Evolutionary conservation across 1,140 invertebrate species (phyloP), one percentile per base, ranked within the genome.

Genomic region (Drosophila carrolli): DNA sequence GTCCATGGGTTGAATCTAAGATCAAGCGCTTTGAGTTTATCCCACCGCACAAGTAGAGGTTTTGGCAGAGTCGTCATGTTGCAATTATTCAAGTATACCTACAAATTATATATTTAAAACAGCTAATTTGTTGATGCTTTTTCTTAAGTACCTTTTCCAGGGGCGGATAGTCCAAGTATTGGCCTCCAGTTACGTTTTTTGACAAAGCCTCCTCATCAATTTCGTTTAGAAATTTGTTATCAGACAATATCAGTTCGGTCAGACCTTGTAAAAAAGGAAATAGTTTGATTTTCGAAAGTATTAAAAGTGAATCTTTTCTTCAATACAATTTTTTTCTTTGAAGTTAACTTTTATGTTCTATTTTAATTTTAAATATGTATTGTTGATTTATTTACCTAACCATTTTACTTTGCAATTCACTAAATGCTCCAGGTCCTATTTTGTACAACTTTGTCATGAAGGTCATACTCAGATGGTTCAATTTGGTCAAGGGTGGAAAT

Each of bases 1-100:
- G 93, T 92, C 95, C 94, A 97, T 1, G 95, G 94, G 89, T 97
- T 97, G 54, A 94, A 94, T 40, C 93, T 93, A 13, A 97, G 93
- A 75, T 96, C 94, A 37, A 97, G 78, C 54, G 93, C 92, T 19
- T 94, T 91, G 10, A 97, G 84, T 19, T 93, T 92, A 73, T 96
- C 95, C 96, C 96, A 97, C 60, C 89, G 94, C 93, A 23, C 92
- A 92, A 96, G 61, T 3, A 96, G 88, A 37, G 93, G 78, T 19
- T 91, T 90, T 48, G 95, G 94, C 19, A 97, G 85, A 68, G 93
- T 93, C 4, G 93, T 92, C 11, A 97, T 80, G 63, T 95, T 94
- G 90, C 96, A 97, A 61, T 96, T 94, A 51, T 94, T 93, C 19
- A 97, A 85, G 80, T 95, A 94, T 1, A 97, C 82, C 94, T 95